These are phyloP conservation scores for Athrips mouffetella DNA, from an alignment of 2,888 invertebrate genomes.

Conservation along the genomic window DNA sequence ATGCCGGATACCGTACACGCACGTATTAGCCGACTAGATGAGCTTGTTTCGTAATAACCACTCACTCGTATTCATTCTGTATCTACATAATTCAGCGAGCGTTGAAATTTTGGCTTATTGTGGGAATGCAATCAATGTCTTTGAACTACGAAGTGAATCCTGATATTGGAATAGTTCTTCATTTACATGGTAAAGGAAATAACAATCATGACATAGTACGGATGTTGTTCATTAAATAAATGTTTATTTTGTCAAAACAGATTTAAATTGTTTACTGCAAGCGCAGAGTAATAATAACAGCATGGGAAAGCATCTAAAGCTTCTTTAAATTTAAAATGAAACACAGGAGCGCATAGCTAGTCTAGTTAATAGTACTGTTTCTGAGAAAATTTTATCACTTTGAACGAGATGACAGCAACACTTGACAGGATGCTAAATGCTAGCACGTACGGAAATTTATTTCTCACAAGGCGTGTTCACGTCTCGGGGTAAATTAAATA, in stretches of 20 bases:
- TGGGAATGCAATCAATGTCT: constrained; percentile 1
- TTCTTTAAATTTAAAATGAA: too few relatives aligned
- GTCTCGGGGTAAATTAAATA: constrained; percentile 14
- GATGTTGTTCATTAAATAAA: too few relatives aligned
- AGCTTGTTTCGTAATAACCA: constrained; percentile 3
- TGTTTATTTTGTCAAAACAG: too few relatives aligned
- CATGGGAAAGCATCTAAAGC: too few relatives aligned
- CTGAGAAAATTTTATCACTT: background rate
- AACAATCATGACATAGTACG: background rate
- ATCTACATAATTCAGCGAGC: background rate
- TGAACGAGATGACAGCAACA: background rate
- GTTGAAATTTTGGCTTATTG: background rate
- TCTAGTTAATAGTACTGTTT: background rate
- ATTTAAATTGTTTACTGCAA: too few relatives aligned
- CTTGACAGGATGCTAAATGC: background rate
- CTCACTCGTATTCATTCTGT: background rate
- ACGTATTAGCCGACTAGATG: constrained; percentile 9
- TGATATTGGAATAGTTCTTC: background rate
- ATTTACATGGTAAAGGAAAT: background rate
- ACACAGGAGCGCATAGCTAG: background rate
- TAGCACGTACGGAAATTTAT: constrained; percentile 13
- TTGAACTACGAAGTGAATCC: background rate
- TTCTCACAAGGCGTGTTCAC: constrained; percentile 9
- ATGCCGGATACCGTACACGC: constrained; percentile 5
- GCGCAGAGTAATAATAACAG: too few relatives aligned